Conservation (phyloP, 2,113 vertebrate species). For the Hyperopisus bebe region DNA sequence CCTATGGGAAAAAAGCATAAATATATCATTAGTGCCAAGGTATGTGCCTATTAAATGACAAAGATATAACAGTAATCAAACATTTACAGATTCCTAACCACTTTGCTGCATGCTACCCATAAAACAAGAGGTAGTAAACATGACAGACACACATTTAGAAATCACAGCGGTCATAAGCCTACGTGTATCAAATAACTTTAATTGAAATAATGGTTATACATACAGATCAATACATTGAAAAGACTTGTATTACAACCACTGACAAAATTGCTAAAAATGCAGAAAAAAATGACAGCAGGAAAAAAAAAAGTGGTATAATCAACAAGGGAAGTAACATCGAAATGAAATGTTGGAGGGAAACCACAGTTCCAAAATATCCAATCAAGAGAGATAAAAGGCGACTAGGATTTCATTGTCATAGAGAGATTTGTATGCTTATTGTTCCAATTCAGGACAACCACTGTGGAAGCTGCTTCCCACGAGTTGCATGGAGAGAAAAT, state of each 20-base stretch:
- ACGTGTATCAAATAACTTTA: not conserved
- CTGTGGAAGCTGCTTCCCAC: not conserved
- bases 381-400: not conserved
- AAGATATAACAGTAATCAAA: not conserved
- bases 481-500: too few relatives aligned
- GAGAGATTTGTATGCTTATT: not conserved
- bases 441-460: not conserved
- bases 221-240: not conserved
- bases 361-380: not conserved
- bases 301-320: too few relatives aligned
- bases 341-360: not conserved
- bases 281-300: too few relatives aligned
- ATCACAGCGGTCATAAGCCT: not conserved
- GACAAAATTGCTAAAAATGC: not conserved
- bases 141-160: not conserved
- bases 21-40: not conserved
- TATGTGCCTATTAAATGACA: not conserved
- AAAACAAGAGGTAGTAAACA: not conserved
- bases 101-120: not conserved
- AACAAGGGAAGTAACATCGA: not conserved
- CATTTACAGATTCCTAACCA: not conserved
- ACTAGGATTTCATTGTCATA: not conserved
- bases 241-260: not conserved
- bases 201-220: not conserved
- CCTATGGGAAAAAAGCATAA: not conserved